A percentile compares a stretch with the other conserved stretches of the same genome.
Conservation (phyloP, 2,888 invertebrate species). For the Cepaea hortensis region DNA sequence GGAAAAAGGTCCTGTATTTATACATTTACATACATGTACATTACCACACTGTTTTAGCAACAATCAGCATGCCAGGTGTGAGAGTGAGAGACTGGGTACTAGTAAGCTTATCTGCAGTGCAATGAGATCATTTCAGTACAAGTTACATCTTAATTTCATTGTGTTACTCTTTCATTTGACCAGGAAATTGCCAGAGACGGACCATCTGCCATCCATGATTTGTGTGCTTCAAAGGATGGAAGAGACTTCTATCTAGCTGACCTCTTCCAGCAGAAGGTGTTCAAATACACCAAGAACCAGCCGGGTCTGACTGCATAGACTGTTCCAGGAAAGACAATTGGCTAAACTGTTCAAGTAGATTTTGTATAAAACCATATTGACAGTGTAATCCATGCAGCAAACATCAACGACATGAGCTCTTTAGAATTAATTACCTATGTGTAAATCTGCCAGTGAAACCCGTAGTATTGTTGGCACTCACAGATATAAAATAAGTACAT, state of each 20-base stretch:
- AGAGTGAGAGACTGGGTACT: background rate
- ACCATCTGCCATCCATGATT: conserved; percentile 84
- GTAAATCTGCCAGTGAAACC: background rate
- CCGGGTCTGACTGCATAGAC: background rate
- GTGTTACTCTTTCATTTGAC: background rate
- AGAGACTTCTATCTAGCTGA: conserved; percentile 86
- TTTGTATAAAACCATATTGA: background rate
- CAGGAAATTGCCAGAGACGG: conserved; percentile 46
- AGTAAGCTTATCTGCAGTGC: background rate
- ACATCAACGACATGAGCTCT: background rate
- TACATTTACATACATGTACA: too few relatives aligned
- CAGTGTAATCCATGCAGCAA: background rate
- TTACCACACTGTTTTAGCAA: background rate
- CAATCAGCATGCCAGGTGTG: background rate
- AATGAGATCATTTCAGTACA: too few relatives aligned
- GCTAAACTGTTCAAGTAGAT: background rate
- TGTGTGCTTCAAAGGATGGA: conserved; percentile 85
- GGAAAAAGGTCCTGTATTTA: too few relatives aligned
- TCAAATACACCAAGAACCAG: conserved; percentile 78
- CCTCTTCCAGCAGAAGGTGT: conserved; percentile 82
- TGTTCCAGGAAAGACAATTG: too few relatives aligned
- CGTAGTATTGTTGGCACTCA: too few relatives aligned
- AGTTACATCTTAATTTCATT: too few relatives aligned
- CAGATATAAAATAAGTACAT: too few relatives aligned
- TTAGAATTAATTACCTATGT: background rate